Conservation (phyloP, 1,140 invertebrate species). For the Trachymyrmex cornetzi region DNA sequence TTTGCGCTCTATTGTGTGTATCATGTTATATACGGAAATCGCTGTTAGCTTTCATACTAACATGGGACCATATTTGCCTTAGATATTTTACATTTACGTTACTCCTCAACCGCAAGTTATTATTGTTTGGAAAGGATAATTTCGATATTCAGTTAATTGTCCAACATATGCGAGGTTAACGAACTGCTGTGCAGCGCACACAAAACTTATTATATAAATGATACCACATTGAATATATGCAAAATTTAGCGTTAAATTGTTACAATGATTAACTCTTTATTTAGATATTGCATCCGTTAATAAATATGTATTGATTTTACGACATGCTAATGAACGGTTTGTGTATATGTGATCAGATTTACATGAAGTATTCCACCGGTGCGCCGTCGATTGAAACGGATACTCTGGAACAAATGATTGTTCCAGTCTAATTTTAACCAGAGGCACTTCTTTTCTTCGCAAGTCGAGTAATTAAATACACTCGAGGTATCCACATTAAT, state of each 20-base stretch:
- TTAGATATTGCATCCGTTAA: slow-evolving; percentile 16
- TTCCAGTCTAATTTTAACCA: slow-evolving; percentile 20
- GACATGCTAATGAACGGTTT: slow-evolving; percentile 14
- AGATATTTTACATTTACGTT: slow-evolving; percentile 18
- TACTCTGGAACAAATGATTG: slow-evolving; percentile 16
- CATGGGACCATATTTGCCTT: neutral
- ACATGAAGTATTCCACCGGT: slow-evolving; percentile 16
- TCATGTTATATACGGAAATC: slow-evolving; percentile 12
- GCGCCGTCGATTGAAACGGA: slow-evolving; percentile 25
- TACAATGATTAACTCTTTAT: slow-evolving; percentile 49
- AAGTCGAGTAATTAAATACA: slow-evolving; percentile 45
- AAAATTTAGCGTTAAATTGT: slow-evolving; percentile 18
- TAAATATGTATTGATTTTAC: slow-evolving; percentile 41
- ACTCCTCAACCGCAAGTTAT: neutral
- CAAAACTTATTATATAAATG: neutral
- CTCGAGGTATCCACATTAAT: neutral
- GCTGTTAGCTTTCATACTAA: neutral
- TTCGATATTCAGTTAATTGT: slow-evolving; percentile 29
- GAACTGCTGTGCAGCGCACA: neutral
- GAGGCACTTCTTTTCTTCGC: neutral
- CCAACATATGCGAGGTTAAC: neutral
- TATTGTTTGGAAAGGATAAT: slow-evolving; percentile 17
- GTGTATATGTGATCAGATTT: neutral
- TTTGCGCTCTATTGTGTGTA: slow-evolving; percentile 53
- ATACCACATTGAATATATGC: neutral